phyloP scores from a whole-genome alignment of 2,888 invertebrate genomes.

The Drosophila kanekoi region DNA sequence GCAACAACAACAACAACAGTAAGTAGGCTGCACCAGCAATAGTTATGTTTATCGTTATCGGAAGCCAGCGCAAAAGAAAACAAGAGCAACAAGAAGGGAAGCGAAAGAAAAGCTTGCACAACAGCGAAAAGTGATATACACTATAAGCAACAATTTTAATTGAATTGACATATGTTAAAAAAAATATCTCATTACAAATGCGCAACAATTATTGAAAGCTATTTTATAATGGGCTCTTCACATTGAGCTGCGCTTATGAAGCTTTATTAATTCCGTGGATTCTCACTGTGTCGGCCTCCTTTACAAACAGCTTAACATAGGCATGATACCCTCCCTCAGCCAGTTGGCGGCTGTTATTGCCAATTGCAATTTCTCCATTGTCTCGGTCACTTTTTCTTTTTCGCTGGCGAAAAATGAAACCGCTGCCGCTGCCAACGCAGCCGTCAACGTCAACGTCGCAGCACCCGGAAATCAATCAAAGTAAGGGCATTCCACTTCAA shows the following conservation, averaged over 20 bases:
- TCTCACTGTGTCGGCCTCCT: neutral
- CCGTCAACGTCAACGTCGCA: constrained; percentile 51
- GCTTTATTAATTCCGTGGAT: constrained; percentile 4
- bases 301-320: constrained; percentile 22
- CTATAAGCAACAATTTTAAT: neutral
- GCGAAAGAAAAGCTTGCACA: neutral
- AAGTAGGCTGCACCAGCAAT: constrained; percentile 11
- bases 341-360: constrained; percentile 24
- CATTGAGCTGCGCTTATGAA: neutral
- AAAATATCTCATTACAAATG: neutral
- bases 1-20: constrained; percentile 11
- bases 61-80: constrained; percentile 38
- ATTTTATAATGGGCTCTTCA: neutral
- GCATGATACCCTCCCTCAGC: constrained; percentile 25
- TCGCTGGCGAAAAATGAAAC: constrained; percentile 54
- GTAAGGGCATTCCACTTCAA: constrained; percentile 78
- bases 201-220: neutral
- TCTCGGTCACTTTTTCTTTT: constrained; percentile 65
- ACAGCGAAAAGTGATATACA: neutral
- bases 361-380: constrained; percentile 63
- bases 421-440: constrained; percentile 26
- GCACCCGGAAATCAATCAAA: constrained; percentile 83
- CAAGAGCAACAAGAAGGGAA: constrained; percentile 27
- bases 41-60: constrained; percentile 61
- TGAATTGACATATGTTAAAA: neutral